Percentiles rank a stretch among this genome's conserved stretches.
Conservation (phyloP, 1,140 invertebrate species). For the Cheumatopsyche charites region DNA sequence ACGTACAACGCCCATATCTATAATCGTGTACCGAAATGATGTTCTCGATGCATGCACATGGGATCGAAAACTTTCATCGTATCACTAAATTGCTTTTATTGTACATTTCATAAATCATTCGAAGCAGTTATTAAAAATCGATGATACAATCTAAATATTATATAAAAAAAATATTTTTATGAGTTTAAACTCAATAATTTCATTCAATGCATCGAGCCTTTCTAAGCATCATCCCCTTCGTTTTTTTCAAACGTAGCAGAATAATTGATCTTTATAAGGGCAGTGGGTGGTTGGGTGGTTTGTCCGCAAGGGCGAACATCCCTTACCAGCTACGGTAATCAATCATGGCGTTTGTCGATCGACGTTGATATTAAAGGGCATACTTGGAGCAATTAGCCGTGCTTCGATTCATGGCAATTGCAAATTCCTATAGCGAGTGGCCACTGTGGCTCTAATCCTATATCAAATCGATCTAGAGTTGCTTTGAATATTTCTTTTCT, state of each 20-base stretch:
- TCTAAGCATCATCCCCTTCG: background rate
- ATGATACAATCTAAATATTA: no score
- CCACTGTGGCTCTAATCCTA: no score
- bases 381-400: constrained; percentile 22
- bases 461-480: no score
- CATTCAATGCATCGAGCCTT: background rate
- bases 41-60: no score
- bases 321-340: background rate
- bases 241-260: background rate
- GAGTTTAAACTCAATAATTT: background rate
- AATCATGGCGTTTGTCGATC: constrained; percentile 22
- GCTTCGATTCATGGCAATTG: background rate
- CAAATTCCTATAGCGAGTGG: constrained; percentile 9
- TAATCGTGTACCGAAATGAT: no score
- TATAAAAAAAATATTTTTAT: no score
- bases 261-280: background rate
- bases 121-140: no score
- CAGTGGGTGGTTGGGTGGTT: background rate
- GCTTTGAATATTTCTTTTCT: no score
- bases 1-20: no score
- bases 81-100: no score
- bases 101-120: no score
- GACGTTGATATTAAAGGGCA: constrained; percentile 21
- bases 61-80: no score
- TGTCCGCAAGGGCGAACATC: background rate